A percentile compares a stretch with the other conserved stretches of the same genome.
phyloP scores from a whole-genome alignment of 92 coral and sea anemone genomes.

The Blastomussa wellsi region DNA sequence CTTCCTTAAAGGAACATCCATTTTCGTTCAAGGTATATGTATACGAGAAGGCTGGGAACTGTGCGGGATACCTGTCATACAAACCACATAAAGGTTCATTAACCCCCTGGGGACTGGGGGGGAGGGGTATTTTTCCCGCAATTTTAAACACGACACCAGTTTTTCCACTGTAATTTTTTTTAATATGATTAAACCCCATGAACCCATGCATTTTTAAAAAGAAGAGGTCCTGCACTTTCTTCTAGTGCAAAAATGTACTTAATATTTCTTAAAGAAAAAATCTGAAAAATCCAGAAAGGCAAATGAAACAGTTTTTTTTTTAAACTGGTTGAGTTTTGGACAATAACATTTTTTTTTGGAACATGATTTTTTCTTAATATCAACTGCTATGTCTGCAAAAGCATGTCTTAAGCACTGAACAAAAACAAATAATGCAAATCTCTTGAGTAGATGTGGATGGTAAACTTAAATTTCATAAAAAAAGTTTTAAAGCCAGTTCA shows the following conservation, averaged over 20 bases:
- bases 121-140: no score
- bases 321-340: background rate
- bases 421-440: conserved; percentile 2
- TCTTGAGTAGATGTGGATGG: conserved; percentile 3
- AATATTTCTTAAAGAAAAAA: conserved; percentile 1
- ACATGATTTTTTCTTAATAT: conserved; percentile 21
- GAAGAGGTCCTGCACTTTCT: conserved; percentile 35
- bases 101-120: background rate
- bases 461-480: background rate
- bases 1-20: background rate
- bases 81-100: no score
- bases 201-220: conserved; percentile 28
- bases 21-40: no score
- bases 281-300: conserved; percentile 24
- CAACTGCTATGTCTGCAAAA: background rate
- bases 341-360: background rate
- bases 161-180: no score
- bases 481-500: conserved; percentile 3
- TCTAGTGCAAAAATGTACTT: no score
- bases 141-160: background rate
- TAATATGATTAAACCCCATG: background rate
- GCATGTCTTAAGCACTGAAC: conserved; percentile 24
- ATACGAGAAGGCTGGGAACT: no score
- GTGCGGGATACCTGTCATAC: no score
- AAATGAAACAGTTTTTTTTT: conserved; percentile 12